phyloP scores from a whole-genome alignment of 2,797 vertebrate species.

The Phrynocephalus vlangalii region DNA sequence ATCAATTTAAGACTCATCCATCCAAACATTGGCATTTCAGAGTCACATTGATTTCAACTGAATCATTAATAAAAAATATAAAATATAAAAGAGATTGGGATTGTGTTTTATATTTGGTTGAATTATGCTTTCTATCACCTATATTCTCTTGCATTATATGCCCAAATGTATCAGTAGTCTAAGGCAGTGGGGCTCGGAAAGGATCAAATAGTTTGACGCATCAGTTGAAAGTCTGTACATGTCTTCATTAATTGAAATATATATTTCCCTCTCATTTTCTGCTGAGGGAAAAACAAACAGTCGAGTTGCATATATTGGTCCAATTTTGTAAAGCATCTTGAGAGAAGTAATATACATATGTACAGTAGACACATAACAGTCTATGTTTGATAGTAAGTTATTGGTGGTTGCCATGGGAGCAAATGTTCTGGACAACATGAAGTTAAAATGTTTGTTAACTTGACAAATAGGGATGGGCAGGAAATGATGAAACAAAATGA shows the following conservation, averaged over 20 bases:
- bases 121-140: not conserved
- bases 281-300: not conserved
- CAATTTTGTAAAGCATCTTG: constrained; percentile 17
- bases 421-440: not conserved
- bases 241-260: constrained; percentile 2
- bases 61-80: not conserved
- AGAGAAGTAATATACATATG: constrained; percentile 6
- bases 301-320: not conserved
- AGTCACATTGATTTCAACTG: not conserved
- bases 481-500: too few species aligned
- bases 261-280: not conserved
- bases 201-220: constrained; percentile 5
- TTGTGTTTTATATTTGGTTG: not conserved
- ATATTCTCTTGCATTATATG: not conserved
- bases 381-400: not conserved
- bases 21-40: not conserved
- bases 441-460: constrained; percentile 36
- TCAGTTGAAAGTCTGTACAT: not conserved
- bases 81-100: not conserved
- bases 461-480: not conserved
- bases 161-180: not conserved
- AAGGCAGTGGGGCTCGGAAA: not conserved
- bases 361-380: not conserved
- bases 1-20: not conserved
- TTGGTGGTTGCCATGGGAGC: not conserved